Base-by-base conservation (phyloP, 2,888 invertebrate species). In the Neuroscelio doddi region DNA sequence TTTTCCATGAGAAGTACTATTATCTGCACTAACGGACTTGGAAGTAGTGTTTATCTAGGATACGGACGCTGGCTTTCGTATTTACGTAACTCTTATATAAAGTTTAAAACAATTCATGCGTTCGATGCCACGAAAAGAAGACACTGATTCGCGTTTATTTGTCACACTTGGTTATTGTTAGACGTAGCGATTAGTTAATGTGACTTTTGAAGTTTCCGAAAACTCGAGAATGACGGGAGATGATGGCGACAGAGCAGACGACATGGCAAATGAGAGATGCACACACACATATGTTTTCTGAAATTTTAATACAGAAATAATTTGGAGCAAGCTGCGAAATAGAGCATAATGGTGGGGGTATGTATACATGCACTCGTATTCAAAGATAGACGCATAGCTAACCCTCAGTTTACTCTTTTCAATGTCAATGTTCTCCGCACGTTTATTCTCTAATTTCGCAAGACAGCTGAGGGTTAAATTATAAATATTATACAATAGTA, bases 401-500 rank as follows among this genome's bases (percentile, higher is more conserved):
- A 21, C 44, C 12, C 49, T 36, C 45, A 52, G 38, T 7, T 30
- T 39, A n/a, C 38, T 32, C 50, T 55, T 63, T 63, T 62, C 63
- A 63, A 63, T 63, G 63, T 63, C 63, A 56, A 63, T 56, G 62
- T 55, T 62, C 41, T 53, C n/a, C n/a, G n/a, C n/a, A n/a, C n/a
- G n/a, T n/a, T n/a, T n/a, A n/a, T n/a, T n/a, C n/a, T n/a, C n/a
- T n/a, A n/a, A n/a, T n/a, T n/a, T n/a, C n/a, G n/a, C n/a, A n/a
- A n/a, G n/a, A n/a, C n/a, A n/a, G n/a, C n/a, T n/a, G n/a, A n/a
- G n/a, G n/a, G n/a, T n/a, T n/a, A n/a, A n/a, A n/a, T n/a, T n/a
- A n/a, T n/a, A n/a, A n/a, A n/a, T n/a, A n/a, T n/a, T n/a, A n/a
- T n/a, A n/a, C n/a, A n/a, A n/a, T n/a, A n/a, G n/a, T n/a, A n/a